Evolutionary conservation across 1,140 invertebrate species (phyloP), one percentile per base, ranked within the genome.

Genomic region (Vanessa atalanta): DNA sequence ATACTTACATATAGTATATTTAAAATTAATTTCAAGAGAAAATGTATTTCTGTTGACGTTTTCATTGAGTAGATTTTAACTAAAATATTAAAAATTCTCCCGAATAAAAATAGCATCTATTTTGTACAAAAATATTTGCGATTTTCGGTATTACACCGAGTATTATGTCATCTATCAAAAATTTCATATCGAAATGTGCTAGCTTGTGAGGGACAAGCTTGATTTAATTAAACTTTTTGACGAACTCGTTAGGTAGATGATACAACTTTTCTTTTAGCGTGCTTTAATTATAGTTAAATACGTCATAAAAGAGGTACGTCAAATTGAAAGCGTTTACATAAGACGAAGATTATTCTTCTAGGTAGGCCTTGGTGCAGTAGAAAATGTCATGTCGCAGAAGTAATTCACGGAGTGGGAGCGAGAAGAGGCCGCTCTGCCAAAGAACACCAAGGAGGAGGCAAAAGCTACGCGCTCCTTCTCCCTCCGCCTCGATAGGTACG

Each of bases 161-260:
- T 31, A 31, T 31, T 31, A 31, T 48, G 14, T 48, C 51, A 53
- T 53, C 53, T 15, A 55, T 55, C n/a, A 51, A 51, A 20, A 51
- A 51, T 20, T 55, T 55, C 16, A 55, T 16, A 55, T 20, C n/a
- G 8, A 3, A 57, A 26, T 12, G 20, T 20, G 23, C 12, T 57
- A 20, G 20, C 20, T 20, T 20, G 20, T 20, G 20, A 20, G 20
- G 20, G 6, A 57, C 20, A 57, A 57, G 55, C 14, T 53, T 15
- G 15, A 53, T 67, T 55, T 67, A 53, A 67, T 55, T 43, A 67
- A 67, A 67, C 65, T 66, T 67, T 67, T 66, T 55, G 6, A 16
- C 15, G 26, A 67, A 67, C 65, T 67, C 65, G 50, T 67, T 67
- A 67, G 55, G 7, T 37, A 50, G 15, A 13, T 15, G 16, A 23